Evolutionary conservation across 2,113 vertebrate genomes (phyloP).

Genomic region (Poeciliopsis prolifica): DNA sequence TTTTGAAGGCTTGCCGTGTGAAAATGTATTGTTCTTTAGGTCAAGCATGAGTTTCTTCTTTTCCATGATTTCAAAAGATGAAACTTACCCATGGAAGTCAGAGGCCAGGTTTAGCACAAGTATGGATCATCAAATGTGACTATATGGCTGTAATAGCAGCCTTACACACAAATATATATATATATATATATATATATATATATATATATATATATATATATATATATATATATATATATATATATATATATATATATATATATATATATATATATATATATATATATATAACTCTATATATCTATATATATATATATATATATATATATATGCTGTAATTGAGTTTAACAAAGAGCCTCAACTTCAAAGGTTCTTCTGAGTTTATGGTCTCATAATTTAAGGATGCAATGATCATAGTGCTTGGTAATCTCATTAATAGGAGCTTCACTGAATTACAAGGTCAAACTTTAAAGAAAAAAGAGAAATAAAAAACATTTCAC

Average conservation of each 20-base stretch:
- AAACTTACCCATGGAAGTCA: slow-evolving; percentile 27
- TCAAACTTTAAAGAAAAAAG: slow-evolving; percentile 14
- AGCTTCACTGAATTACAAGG: slow-evolving; percentile 36
- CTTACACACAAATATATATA: too few species aligned
- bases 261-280: too few species aligned
- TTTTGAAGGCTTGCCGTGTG: slow-evolving; percentile 19
- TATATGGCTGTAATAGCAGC: background rate
- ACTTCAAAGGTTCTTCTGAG: background rate
- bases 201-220: too few species aligned
- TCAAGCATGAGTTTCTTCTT: slow-evolving; percentile 32
- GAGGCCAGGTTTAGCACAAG: slow-evolving; percentile 14
- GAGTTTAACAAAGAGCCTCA: background rate
- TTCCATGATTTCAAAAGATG: slow-evolving; percentile 30
- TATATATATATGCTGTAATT: too few species aligned
- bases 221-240: too few species aligned
- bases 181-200: too few species aligned
- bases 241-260: too few species aligned
- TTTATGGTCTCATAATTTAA: background rate
- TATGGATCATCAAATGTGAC: background rate
- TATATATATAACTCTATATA: too few species aligned
- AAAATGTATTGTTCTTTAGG: slow-evolving; percentile 48
- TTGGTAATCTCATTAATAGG: slow-evolving; percentile 51
- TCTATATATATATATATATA: too few species aligned
- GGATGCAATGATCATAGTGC: slow-evolving; percentile 42
- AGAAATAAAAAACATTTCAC: slow-evolving; percentile 25